Base-by-base conservation (phyloP, 2,797 vertebrate species). In the Labeo calbasu region DNA sequence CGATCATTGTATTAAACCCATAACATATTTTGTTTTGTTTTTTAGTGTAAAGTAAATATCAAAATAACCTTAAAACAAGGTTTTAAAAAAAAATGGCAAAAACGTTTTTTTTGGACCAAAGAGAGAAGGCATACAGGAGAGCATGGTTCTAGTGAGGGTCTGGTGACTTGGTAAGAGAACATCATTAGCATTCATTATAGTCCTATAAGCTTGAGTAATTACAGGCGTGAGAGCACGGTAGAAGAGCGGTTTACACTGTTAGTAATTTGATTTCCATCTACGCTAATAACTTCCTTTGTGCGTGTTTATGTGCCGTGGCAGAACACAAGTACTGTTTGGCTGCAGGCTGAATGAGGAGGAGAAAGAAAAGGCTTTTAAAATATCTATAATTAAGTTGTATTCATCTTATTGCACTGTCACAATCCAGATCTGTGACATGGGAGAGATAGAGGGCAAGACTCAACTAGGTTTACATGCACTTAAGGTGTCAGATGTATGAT, bases 211-310 rank as follows among this genome's bases (percentile, higher is more conserved):
- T 91, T 92, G 90, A 94, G 95, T 95, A 95, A 96, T 95, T 96
- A 95, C 93, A 95, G 94, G 92, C 93, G 90, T 92, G 93, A 94
- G 93, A 94, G 94, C 94, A 94, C 91, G 90, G 91, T 95, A 92
- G 92, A 95, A 95, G 93, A 92, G 91, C 93, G 94, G 93, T 95
- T 95, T 95, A 96, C 94, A 95, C 93, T 94, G 94, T 92, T 93
- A 93, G 93, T 94, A 95, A 96, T 95, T 95, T 95, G 95, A 96
- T 96, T 95, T 95, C 94, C 95, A 96, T 96, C 95, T 96, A 95
- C 93, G 95, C 95, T 96, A 95, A 95, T 96, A 94, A 95, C 92
- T 94, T 95, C 95, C 93, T 96, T 96, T 96, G 94, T 96, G 94
- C 84, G 90, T 95, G 94, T 95, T 95, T 95, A 96, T 96, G 94